Conservation (phyloP, 2,888 invertebrate species). For the Axea sp. region DNA sequence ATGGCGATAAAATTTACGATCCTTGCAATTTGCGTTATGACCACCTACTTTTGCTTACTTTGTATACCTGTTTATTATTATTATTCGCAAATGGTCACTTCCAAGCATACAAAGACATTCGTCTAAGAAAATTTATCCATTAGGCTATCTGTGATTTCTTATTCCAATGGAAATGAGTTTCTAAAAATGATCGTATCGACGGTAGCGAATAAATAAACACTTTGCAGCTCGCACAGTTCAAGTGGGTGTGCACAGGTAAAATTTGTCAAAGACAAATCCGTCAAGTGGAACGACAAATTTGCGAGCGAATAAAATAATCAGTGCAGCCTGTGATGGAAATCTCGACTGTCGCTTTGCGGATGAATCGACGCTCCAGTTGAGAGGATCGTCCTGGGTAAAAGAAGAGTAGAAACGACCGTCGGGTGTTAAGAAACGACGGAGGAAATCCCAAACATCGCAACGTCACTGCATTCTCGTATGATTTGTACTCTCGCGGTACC, state of each 20-base stretch:
- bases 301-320: too few species aligned
- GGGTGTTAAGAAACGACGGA: conserved; percentile 37
- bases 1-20: too few species aligned
- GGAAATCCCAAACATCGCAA: conserved; percentile 53
- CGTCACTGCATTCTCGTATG: conserved; percentile 57
- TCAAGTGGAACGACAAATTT: too few species aligned
- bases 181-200: conserved; percentile 4
- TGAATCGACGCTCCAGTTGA: not conserved
- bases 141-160: conserved; percentile 17
- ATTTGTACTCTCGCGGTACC: conserved; percentile 59
- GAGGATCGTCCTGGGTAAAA: not conserved
- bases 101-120: conserved; percentile 8
- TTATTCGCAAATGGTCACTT: conserved; percentile 9
- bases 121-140: conserved; percentile 38
- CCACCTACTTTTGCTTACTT: conserved; percentile 12
- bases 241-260: conserved; percentile 12
- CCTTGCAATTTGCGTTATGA: not conserved
- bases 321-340: not conserved
- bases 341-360: not conserved
- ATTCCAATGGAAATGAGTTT: conserved; percentile 44
- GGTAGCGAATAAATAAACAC: conserved; percentile 36
- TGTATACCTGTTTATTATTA: not conserved
- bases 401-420: conserved; percentile 1
- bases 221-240: not conserved
- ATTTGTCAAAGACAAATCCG: too few species aligned